phyloP scores from a whole-genome alignment of 1,140 invertebrate genomes.

The silkworm (Bombyx mori) region ASM3026992v2 NC_085129.1:1197501-1198000 shows the following conservation, averaged over 20 bases:
- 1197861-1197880: constrained; percentile 72
- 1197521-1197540: constrained; percentile 57
- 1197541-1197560: constrained; percentile 26
- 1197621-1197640: constrained; percentile 93
- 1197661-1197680: constrained; percentile 94
- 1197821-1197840: constrained; percentile 56
- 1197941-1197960: constrained; percentile 60
- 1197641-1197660: constrained; percentile 95
- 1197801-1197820: constrained; percentile 64
- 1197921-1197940: constrained; percentile 59
- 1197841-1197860: constrained; percentile 63
- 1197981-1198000: constrained; percentile 54
- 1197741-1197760: constrained; percentile 92
- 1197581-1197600: constrained; percentile 38
- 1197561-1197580: constrained; percentile 54
- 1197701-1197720: constrained; percentile 89
- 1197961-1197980: constrained; percentile 55
- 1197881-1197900: constrained; percentile 70
- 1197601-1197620: constrained; percentile 37
- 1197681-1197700: constrained; percentile 92
- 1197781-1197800: constrained; percentile 86
- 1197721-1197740: constrained; percentile 91
- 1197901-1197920: constrained; percentile 49
- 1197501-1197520: constrained; percentile 60
- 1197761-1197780: constrained; percentile 94